A percentile compares a stretch with the other conserved stretches of the same genome.
These are phyloP conservation scores for Apaloderma vittatum DNA, from an alignment of 2,113 vertebrate genomes.

Conservation along the genomic window DNA sequence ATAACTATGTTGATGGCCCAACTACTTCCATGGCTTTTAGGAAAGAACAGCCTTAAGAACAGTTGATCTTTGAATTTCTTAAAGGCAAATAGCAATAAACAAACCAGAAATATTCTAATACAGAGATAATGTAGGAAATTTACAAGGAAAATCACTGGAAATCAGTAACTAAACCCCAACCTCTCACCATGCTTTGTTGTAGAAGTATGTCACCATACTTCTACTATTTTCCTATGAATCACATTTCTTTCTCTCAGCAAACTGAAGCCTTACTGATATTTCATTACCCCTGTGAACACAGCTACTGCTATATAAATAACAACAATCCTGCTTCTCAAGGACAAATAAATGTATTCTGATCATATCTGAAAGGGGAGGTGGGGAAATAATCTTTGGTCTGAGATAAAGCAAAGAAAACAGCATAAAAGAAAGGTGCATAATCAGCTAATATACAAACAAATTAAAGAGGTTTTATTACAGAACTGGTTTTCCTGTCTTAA, in stretches of 20 bases:
- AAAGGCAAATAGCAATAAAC: background rate
- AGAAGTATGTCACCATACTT: background rate
- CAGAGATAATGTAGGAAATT: accelerated
- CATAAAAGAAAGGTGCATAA: background rate
- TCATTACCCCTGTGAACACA: background rate
- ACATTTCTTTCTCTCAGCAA: background rate
- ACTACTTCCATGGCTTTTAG: background rate
- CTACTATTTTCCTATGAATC: background rate
- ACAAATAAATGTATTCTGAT: slow-evolving; percentile 29
- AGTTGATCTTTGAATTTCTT: background rate
- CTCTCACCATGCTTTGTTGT: background rate
- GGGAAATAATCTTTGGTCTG: background rate
- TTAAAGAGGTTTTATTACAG: background rate
- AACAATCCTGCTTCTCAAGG: background rate
- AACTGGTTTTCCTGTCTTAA: background rate
- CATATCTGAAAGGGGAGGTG: background rate
- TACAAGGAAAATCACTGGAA: background rate
- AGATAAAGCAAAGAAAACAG: background rate
- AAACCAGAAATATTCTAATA: background rate
- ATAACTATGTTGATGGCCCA: background rate
- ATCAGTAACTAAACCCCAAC: background rate
- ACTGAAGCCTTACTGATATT: background rate
- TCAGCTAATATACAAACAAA: background rate
- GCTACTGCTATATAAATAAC: background rate
- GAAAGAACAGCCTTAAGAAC: background rate